A percentile compares a stretch with the other conserved stretches of the same genome.
These are phyloP conservation scores for Smutsia gigantea DNA, from an alignment of 2,797 vertebrate genomes.

Conservation along the genomic window DNA sequence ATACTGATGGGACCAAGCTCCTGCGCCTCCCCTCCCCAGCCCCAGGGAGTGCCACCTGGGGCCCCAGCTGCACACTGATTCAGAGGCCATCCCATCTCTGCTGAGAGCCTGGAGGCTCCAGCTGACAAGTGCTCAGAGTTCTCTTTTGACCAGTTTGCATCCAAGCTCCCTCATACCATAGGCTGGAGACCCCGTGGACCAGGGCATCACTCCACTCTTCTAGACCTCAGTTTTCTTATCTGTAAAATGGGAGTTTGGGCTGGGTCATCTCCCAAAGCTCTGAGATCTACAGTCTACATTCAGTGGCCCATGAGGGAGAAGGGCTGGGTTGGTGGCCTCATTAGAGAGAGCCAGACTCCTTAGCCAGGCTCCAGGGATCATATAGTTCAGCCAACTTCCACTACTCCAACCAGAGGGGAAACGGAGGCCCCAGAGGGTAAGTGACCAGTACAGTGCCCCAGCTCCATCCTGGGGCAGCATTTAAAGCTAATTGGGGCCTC, in stretches of 20 bases:
- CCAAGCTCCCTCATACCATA: not conserved
- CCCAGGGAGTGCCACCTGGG: not conserved
- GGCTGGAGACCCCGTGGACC: not conserved
- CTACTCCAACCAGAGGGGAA: not conserved
- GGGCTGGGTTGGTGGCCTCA: not conserved
- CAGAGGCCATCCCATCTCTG: not conserved
- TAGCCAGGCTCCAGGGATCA: not conserved
- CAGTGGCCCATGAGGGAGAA: not conserved
- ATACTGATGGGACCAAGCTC: not conserved
- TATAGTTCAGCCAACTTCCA: not conserved
- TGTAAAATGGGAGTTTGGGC: not conserved
- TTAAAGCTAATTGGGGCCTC: constrained; percentile 67
- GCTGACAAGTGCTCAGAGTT: not conserved
- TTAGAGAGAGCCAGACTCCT: not conserved
- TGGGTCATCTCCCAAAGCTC: not conserved
- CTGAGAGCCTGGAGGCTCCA: not conserved
- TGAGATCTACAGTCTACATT: not conserved
- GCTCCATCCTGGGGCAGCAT: constrained; percentile 19
- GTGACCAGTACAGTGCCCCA: not conserved
- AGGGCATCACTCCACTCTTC: not conserved
- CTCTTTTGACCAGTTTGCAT: not conserved
- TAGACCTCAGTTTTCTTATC: constrained; percentile 11
- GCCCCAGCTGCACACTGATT: not conserved
- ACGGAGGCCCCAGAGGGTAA: not conserved
- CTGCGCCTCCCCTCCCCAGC: not conserved